Evolutionary conservation across 2,113 vertebrate species (phyloP), one percentile per base, ranked within the genome.

Genomic region (Labrus mixtus): DNA sequence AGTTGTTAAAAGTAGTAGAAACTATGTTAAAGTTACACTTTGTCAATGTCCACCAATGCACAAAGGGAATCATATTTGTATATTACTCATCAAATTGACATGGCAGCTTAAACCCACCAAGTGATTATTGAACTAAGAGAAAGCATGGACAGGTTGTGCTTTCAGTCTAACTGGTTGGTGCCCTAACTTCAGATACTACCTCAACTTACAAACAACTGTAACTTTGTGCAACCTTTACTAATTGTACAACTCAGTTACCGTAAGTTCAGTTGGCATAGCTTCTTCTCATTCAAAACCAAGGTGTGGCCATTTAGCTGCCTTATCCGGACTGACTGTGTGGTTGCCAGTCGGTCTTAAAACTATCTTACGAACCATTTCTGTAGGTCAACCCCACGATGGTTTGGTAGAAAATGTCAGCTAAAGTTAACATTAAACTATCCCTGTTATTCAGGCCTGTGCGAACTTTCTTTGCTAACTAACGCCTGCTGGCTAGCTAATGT

Each of bases 251-350:
- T 48, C 16, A 53, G n/a, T 55, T 50, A 54, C 37, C 15, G 41
- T 57, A 56, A 58, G 63, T 73, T 71, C 57, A 81, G 50, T 22
- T 84, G 83, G 65, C 81, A 78, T 85, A 62, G 86, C 80, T 77
- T 80, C 68, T 88, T 85, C 79, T 85, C 76, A 86, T 92, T 90
- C 88, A 89, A 87, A 90, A 89, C 80, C 88, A 91, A 93, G 92
- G 92, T 93, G 92, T 92, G 92, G 92, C 85, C 90, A 85, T 87
- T 82, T 79, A 85, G 86, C 85, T 76, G 82, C 37, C 63, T 87
- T 84, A 79, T 84, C 81, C 62, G 76, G 62, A 78, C 72, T 72
- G 12, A 71, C 62, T 83, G 39, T 50, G 17, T 46, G 20, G 33
- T 75, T 81, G 45, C 25, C 76, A 85, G 19, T 23, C 56, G 56